A percentile compares a stretch with the other conserved stretches of the same genome.
Conservation (phyloP, 2,888 invertebrate species). For the Heliconius hortense region DNA sequence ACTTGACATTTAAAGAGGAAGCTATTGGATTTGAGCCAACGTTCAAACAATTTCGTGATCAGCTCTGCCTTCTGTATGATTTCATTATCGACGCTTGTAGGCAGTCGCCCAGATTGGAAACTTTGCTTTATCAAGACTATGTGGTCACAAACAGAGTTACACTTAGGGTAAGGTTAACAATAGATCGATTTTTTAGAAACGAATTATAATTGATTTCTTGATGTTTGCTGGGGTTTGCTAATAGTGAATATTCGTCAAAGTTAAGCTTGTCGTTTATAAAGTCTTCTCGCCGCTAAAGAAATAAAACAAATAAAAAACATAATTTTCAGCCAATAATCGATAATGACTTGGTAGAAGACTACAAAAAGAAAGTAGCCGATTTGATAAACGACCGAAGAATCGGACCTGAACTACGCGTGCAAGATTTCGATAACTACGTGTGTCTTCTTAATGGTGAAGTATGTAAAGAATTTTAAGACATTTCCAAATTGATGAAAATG, state of each 20-base stretch:
- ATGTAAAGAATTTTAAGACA: slow-evolving; percentile 38
- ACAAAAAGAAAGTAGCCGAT: slow-evolving; percentile 83
- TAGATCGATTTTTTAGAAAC: background rate
- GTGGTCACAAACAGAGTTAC: slow-evolving; percentile 50
- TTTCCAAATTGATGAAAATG: background rate
- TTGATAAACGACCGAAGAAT: slow-evolving; percentile 87
- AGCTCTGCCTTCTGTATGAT: slow-evolving; percentile 86
- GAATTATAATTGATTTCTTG: background rate
- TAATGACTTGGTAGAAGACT: slow-evolving; percentile 84
- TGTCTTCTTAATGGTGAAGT: slow-evolving; percentile 88
- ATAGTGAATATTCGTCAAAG: background rate
- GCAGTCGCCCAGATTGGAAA: slow-evolving; percentile 90
- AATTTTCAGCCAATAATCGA: slow-evolving; percentile 87
- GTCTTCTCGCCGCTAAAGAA: background rate
- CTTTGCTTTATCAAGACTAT: slow-evolving; percentile 87
- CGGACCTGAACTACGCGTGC: slow-evolving; percentile 86
- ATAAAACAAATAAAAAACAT: background rate
- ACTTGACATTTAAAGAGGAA: slow-evolving; percentile 82
- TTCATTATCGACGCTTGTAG: slow-evolving; percentile 88
- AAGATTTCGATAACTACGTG: slow-evolving; percentile 91
- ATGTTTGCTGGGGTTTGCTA: background rate
- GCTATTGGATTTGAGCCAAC: slow-evolving; percentile 87
- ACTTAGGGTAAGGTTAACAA: slow-evolving; percentile 54
- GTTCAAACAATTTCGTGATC: slow-evolving; percentile 87
- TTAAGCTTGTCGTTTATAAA: too few species aligned